Percentiles rank a stretch among this genome's conserved stretches.
Conservation (phyloP, 2,797 vertebrate genomes). For the Arctocebus calabarensis region DNA sequence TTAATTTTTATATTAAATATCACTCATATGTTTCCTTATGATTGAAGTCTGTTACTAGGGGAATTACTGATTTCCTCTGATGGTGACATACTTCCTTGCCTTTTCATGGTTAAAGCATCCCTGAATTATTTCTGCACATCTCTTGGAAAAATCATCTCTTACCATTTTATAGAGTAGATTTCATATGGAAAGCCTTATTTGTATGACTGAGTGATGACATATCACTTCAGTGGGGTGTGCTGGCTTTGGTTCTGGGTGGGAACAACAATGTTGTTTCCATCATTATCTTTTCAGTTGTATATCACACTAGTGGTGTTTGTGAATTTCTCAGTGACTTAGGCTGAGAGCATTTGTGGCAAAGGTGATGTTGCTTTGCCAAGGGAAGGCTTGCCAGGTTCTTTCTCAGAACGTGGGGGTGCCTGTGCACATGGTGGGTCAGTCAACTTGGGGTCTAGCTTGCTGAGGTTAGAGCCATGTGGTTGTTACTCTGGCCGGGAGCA, state of each 20-base stretch:
- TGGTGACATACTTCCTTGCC: neutral
- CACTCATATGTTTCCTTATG: neutral
- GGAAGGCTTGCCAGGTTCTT: neutral
- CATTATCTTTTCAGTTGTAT: neutral
- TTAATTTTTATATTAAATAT: neutral
- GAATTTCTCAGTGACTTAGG: neutral
- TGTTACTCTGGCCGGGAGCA: neutral
- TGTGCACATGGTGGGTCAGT: too few species aligned
- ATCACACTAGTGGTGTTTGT: neutral
- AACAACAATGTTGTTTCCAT: neutral
- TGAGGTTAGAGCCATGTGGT: neutral
- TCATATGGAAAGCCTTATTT: neutral
- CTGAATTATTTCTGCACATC: neutral
- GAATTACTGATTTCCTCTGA: neutral
- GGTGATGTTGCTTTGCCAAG: neutral
- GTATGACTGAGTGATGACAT: neutral
- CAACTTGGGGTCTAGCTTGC: neutral
- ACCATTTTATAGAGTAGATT: neutral
- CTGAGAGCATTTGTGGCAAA: neutral
- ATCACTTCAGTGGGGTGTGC: neutral
- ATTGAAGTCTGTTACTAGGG: neutral
- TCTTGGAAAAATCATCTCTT: neutral
- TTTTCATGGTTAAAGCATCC: neutral
- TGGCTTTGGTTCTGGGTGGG: neutral
- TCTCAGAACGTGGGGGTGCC: neutral